Evolutionary conservation across 2,797 vertebrate genomes (phyloP).

Genomic region (Nothura maculosa): DNA sequence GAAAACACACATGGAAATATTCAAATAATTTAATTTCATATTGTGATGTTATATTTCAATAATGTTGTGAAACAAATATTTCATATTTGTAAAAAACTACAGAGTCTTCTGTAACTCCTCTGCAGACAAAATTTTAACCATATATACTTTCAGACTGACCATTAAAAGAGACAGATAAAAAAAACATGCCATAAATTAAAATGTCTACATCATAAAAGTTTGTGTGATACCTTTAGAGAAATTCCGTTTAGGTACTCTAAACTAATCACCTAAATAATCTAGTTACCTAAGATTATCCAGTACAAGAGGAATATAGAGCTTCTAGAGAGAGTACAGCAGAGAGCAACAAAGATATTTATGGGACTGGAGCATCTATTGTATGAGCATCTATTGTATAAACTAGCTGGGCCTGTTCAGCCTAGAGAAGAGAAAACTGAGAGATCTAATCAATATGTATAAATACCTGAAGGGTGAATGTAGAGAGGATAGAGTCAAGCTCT

Average conservation of each 20-base stretch:
- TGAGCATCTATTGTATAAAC: no score
- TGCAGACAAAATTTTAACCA: neutral
- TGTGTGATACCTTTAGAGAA: neutral
- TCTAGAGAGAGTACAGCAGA: no score
- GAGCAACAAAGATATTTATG: no score
- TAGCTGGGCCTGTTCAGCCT: no score
- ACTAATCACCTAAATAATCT: neutral
- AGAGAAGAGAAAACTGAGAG: no score
- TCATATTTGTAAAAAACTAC: neutral
- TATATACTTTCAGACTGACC: neutral
- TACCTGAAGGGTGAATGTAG: no score
- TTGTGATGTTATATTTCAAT: neutral
- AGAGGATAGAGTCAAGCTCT: no score
- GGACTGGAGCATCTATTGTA: no score
- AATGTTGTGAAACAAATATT: neutral
- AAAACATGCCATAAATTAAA: neutral
- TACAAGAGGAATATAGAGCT: no score
- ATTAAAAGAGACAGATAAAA: neutral
- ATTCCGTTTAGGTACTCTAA: neutral
- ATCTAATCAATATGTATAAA: no score
- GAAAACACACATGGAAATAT: neutral
- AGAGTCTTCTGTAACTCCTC: neutral
- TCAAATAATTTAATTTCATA: neutral
- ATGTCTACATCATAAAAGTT: neutral
- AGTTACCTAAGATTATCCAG: neutral